Percentiles rank a stretch among this genome's conserved stretches.
phyloP scores from a whole-genome alignment of 2,888 invertebrate species.

The Ectemnius cavifrons region DNA sequence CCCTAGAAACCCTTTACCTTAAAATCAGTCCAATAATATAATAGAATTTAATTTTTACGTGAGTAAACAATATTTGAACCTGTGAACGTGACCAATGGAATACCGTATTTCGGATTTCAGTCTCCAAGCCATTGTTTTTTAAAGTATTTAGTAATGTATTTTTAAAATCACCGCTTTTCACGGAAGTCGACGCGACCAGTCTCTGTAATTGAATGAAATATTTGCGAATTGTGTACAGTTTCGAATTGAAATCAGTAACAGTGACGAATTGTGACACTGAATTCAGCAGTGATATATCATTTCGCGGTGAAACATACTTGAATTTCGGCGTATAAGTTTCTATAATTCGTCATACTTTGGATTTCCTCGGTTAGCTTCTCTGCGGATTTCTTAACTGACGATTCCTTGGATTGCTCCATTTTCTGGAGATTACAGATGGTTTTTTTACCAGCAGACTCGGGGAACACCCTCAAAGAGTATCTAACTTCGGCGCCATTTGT shows the following conservation, averaged over 20 bases:
- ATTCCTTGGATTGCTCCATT: constrained; percentile 78
- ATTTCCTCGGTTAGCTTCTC: constrained; percentile 89
- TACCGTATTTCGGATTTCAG: constrained; percentile 89
- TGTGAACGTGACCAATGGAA: constrained; percentile 88
- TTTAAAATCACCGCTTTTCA: constrained; percentile 88
- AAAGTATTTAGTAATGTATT: constrained; percentile 87
- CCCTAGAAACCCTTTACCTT: constrained; percentile 49
- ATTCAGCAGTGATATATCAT: no score
- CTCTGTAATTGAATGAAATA: constrained; percentile 80
- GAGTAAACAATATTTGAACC: constrained; percentile 47
- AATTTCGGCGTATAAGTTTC: constrained; percentile 87
- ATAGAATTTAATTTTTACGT: background rate
- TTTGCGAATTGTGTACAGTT: background rate
- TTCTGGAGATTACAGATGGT: background rate
- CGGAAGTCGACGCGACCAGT: constrained; percentile 87
- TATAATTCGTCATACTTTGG: constrained; percentile 86
- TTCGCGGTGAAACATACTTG: constrained; percentile 81
- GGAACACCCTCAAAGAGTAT: background rate
- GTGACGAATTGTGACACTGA: no score
- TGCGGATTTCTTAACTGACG: constrained; percentile 86
- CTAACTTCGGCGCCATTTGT: constrained; percentile 71
- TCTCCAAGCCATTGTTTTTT: constrained; percentile 88
- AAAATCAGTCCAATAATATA: background rate
- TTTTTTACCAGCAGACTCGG: no score
- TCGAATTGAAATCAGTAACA: no score